Percentiles rank a stretch among this genome's conserved stretches.
Evolutionary conservation across 2,113 vertebrate species (phyloP).

Genomic region (Nycticryphes semicollaris): DNA sequence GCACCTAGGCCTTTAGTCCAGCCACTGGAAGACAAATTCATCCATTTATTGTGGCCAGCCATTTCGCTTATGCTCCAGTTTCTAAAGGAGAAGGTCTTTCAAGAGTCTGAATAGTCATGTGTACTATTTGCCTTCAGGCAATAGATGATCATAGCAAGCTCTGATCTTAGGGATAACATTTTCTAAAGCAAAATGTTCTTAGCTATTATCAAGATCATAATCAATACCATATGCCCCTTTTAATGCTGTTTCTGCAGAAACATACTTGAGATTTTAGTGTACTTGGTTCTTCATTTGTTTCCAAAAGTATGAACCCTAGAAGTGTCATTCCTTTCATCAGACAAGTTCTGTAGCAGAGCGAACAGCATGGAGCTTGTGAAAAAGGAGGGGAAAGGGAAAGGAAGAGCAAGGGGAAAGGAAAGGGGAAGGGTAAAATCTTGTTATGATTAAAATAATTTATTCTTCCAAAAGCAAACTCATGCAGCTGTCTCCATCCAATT

Average conservation of each 20-base stretch:
- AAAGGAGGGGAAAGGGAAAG: background rate
- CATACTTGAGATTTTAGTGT: background rate
- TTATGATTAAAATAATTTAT: background rate
- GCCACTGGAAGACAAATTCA: background rate
- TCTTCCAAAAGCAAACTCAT: background rate
- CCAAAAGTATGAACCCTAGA: background rate
- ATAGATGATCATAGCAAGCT: background rate
- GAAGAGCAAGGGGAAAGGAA: background rate
- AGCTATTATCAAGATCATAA: background rate
- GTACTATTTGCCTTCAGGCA: background rate
- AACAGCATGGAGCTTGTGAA: background rate
- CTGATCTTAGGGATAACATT: background rate
- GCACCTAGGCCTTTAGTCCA: background rate
- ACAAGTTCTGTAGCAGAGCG: background rate
- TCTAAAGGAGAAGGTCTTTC: background rate
- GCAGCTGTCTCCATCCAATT: background rate
- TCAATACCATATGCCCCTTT: background rate
- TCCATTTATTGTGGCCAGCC: fast-evolving
- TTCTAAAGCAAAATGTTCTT: background rate
- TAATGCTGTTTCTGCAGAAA: background rate
- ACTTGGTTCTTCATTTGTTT: background rate
- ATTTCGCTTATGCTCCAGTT: background rate
- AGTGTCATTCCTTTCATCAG: background rate
- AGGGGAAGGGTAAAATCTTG: background rate
- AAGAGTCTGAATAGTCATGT: background rate